Evolutionary conservation across 2,113 vertebrate genomes (phyloP).

Genomic region (Chiloscyllium plagiosum): DNA sequence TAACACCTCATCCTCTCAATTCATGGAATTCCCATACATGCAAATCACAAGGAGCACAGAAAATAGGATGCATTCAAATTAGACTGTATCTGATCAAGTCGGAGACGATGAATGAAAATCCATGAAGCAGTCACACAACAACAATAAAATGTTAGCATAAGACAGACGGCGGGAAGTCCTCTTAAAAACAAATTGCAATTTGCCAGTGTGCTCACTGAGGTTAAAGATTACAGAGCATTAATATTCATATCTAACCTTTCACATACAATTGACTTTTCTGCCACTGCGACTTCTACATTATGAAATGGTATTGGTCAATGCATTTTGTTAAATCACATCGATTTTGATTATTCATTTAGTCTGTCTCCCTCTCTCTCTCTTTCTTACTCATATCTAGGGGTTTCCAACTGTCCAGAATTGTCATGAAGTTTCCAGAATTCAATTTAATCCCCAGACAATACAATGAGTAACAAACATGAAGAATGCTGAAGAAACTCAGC

Average conservation of each 20-base stretch:
- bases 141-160: neutral
- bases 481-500: too few species aligned
- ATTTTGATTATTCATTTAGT: neutral
- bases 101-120: neutral
- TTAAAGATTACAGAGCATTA: neutral
- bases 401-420: neutral
- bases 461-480: too few species aligned
- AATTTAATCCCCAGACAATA: neutral
- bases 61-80: constrained; percentile 16
- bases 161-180: neutral
- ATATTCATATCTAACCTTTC: neutral
- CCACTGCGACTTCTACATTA: neutral
- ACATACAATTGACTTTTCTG: neutral
- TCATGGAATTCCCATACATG: neutral
- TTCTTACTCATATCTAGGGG: neutral
- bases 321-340: neutral
- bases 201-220: neutral
- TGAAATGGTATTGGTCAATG: neutral
- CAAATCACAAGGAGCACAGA: too few species aligned
- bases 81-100: constrained; percentile 14
- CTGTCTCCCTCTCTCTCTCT: neutral
- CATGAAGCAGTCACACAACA: neutral
- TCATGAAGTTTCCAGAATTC: neutral
- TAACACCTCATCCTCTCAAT: neutral
- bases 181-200: neutral